Evolutionary conservation across 2,797 vertebrate species (phyloP), one percentile per base, ranked within the genome.

Genomic region (Catamblyrhynchus diadema): DNA sequence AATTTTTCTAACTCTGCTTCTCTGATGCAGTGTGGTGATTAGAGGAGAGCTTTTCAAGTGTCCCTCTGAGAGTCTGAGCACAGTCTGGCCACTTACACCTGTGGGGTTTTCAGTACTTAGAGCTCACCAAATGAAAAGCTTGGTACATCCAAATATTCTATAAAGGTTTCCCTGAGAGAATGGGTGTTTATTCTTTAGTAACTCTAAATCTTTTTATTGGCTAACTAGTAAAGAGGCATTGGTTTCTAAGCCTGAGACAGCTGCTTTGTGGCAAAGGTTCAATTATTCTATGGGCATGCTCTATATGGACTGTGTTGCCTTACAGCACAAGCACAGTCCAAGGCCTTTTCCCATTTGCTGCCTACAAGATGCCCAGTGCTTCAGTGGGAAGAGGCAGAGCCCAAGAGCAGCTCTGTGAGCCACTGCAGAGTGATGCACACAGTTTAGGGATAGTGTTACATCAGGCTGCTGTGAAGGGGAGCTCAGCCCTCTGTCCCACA

Each of bases 181-280:
- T 41, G 23, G 17, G 8, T 41, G 21, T 47, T 78, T 30, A 19
- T 82, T 81, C 33, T 69, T 83, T 60, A 50, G 70, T 87, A 60
- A 16, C 54, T 18, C 57, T 48, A 21, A 82, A 23, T 59, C 23
- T 44, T 77, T 82, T 60, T 24, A 37, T 33, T 65, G 35, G 19
- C 21, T 93, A 57, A 6, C 18, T 48, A 44, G 47, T 59, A 61
- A 65, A 54, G 30, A 81, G 50, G 5, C 13, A 8, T 85, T 71
- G 6, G 12, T 75, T 95, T 86, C 79, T 56, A 51, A 44, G 20
- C 28, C 78, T 0, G 2, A 66, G 59, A 51, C n/a, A 54, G 8
- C 33, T 83, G 57, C 79, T 80, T 65, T 78, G 75, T 85, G 86
- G 53, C 32, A 70, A 74, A 77, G 19, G 12, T n/a, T 94, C 59